Evolutionary conservation across 2,888 invertebrate genomes (phyloP).

Genomic region (Dicranocentrus wangi): DNA sequence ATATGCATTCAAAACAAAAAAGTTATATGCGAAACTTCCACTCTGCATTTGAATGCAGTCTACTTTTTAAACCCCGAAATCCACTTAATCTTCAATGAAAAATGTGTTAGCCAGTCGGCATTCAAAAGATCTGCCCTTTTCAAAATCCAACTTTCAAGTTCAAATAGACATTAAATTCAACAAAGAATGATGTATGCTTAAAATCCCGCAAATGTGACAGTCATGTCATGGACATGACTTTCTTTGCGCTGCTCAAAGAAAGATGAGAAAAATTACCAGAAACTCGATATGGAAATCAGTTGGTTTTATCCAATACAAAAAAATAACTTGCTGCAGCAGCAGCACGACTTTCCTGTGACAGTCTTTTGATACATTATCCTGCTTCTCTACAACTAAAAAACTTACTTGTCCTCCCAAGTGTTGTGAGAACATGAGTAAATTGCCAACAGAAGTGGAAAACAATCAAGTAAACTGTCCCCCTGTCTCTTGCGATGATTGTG

Average conservation of each 20-base stretch:
- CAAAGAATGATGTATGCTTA: no score
- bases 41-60: no score
- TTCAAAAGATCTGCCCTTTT: no score
- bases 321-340: background rate
- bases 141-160: no score
- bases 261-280: background rate
- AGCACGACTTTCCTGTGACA: background rate
- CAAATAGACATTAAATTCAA: no score
- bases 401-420: slow-evolving; percentile 1
- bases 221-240: background rate
- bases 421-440: slow-evolving; percentile 8
- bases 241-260: background rate
- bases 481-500: background rate
- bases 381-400: background rate
- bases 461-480: background rate
- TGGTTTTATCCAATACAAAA: background rate
- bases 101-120: no score
- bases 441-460: slow-evolving; percentile 14
- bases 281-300: slow-evolving; percentile 28
- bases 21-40: no score
- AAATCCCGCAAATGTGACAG: no score
- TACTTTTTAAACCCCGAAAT: no score
- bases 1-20: no score
- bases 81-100: no score
- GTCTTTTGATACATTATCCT: background rate